These are phyloP conservation scores for Dasysyrphus tricinctus DNA, from an alignment of 2,888 invertebrate species.

Conservation along the genomic window DNA sequence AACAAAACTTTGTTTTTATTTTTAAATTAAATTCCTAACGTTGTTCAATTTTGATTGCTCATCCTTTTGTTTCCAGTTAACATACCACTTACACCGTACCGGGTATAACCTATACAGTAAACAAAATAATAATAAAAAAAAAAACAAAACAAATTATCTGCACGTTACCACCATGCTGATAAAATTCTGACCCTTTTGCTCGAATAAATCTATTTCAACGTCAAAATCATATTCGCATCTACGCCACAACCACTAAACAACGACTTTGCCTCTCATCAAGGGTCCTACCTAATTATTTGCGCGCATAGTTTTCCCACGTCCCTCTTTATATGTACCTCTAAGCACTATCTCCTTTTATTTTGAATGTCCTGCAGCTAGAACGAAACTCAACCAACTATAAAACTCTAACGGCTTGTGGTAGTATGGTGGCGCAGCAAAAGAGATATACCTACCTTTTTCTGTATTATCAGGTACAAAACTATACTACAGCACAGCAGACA, in stretches of 20 bases:
- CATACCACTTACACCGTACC: not conserved
- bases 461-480: slow-evolving; percentile 57
- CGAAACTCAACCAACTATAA: slow-evolving; percentile 5
- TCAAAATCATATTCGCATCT: slow-evolving; percentile 47
- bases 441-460: not conserved
- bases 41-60: not conserved
- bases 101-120: slow-evolving; percentile 25
- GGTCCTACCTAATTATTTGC: slow-evolving; percentile 68
- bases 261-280: slow-evolving; percentile 59
- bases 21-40: not conserved
- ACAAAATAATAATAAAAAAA: not conserved
- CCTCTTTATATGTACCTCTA: not conserved
- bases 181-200: slow-evolving; percentile 47
- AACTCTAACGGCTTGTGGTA: slow-evolving; percentile 39
- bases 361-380: slow-evolving; percentile 18
- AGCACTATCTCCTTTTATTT: not conserved
- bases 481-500: slow-evolving; percentile 2
- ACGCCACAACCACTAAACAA: slow-evolving; percentile 27
- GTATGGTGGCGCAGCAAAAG: not conserved
- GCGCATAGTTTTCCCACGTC: slow-evolving; percentile 9
- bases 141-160: slow-evolving; percentile 39
- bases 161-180: not conserved
- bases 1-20: not conserved
- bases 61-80: not conserved
- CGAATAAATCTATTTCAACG: slow-evolving; percentile 65